Evolutionary conservation across 2,888 invertebrate species (phyloP), one percentile per base, ranked within the genome.

Genomic region (Perizoma affinitatum): DNA sequence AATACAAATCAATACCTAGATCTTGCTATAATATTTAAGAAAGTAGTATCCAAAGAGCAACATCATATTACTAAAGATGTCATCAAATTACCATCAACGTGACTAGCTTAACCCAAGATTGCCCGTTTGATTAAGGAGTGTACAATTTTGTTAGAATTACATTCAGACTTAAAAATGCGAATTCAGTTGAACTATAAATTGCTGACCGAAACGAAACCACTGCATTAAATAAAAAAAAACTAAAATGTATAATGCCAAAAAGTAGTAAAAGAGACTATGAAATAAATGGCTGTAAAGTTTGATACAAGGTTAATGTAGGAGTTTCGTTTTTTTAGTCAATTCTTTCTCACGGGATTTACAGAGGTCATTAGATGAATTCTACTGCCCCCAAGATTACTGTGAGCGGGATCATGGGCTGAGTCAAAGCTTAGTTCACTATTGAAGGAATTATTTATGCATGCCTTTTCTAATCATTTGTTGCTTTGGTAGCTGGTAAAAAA

Each of bases 51-150:
- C 0, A 22, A 53, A 5, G 59, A 75, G 75, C 86, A 86, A 80
- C 82, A 84, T 87, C 87, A 87, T 87, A 86, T 86, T 86, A 86
- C 87, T 86, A 87, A 87, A 86, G 87, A 56, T 80, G 72, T 83
- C 87, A 79, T 86, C 87, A 87, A 78, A 80, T 77, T 74, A 78
- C 78, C 71, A 66, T 66, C 73, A 74, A 73, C 72, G 77, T 74
- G 73, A 78, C 74, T 72, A 80, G 81, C 82, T 69, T 59, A 72
- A 83, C 84, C 84, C 78, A 82, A 83, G 82, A 83, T 81, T 83
- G 86, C 85, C 62, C 81, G 65, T 79, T 80, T 33, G 64, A 59
- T 22, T 50, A 51, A n/a, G 40, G 40, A 52, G 58, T 62, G 71
- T 82, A 58, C 75, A 78, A 79, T 74, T 63, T 22, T 54, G 7